Percentiles rank a stretch among this genome's conserved stretches.
Evolutionary conservation across 1,140 invertebrate species (phyloP).

Genomic region (Ctenoplectra terminalis): DNA sequence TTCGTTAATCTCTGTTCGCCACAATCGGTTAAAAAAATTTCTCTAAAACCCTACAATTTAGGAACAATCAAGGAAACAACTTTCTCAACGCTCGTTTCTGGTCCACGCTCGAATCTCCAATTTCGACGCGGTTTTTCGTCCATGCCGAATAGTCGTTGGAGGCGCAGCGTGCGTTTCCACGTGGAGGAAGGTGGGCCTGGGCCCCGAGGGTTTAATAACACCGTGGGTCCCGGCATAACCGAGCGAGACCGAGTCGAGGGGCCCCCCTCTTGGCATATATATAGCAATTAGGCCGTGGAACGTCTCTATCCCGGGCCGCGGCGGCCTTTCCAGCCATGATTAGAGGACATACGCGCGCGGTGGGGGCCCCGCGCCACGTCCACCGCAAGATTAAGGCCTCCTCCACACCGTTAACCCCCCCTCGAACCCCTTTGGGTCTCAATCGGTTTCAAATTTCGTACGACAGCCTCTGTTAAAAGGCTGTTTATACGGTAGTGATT

Average conservation of each 20-base stretch:
- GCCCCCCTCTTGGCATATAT: conserved; percentile 67
- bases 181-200: conserved; percentile 58
- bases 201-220: conserved; percentile 70
- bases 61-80: neutral
- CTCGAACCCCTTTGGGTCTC: neutral
- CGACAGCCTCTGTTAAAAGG: conserved; percentile 36
- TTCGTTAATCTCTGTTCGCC: too few species aligned
- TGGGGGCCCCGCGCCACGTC: conserved; percentile 54
- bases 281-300: conserved; percentile 76
- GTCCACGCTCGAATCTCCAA: neutral
- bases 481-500: too few species aligned
- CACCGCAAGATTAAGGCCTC: conserved; percentile 62
- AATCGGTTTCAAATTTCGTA: conserved; percentile 39
- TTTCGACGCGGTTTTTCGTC: conserved; percentile 63
- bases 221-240: conserved; percentile 64
- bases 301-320: conserved; percentile 75
- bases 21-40: neutral
- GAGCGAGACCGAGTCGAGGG: conserved; percentile 59
- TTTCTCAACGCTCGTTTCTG: neutral
- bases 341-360: conserved; percentile 73
- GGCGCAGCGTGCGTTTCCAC: conserved; percentile 59
- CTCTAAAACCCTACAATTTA: neutral
- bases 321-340: conserved; percentile 73
- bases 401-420: conserved; percentile 49
- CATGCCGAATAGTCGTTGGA: conserved; percentile 47